Percentiles rank a stretch among this genome's conserved stretches.
Conservation (phyloP, 2,797 vertebrate genomes). For the Lepilemur ruficaudatus region DNA sequence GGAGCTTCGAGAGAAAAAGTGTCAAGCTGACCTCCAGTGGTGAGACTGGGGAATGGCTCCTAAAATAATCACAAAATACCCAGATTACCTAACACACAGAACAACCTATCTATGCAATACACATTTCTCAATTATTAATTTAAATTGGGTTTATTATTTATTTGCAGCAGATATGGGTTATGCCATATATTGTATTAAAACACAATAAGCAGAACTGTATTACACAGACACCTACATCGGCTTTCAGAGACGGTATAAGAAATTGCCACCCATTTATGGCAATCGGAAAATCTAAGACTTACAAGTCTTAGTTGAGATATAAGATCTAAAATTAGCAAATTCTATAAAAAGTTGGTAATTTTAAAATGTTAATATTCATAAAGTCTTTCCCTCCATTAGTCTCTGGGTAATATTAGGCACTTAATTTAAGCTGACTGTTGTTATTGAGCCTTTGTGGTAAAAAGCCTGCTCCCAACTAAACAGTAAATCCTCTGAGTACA, state of each 20-base stretch:
- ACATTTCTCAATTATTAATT: background rate
- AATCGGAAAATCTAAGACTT: background rate
- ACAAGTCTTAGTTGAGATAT: background rate
- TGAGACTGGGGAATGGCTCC: conserved; percentile 47
- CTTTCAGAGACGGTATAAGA: background rate
- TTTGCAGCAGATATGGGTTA: background rate
- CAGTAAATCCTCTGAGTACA: background rate
- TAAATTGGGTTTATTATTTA: background rate
- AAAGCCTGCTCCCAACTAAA: background rate
- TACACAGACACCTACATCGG: background rate
- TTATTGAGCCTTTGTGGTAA: background rate
- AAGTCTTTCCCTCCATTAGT: background rate
- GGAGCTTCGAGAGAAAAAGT: conserved; percentile 55
- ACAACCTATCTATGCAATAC: background rate
- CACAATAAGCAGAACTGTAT: background rate
- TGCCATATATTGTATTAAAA: background rate
- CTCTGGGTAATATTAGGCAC: background rate
- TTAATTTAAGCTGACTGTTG: background rate
- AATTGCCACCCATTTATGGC: background rate
- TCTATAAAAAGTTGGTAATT: background rate
- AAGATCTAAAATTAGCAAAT: background rate
- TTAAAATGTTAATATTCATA: background rate
- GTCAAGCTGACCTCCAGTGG: conserved; percentile 83
- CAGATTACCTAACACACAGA: background rate
- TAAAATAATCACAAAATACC: background rate